Base-by-base conservation (phyloP, 2,797 vertebrate genomes). In the Ctenochaetus hawaiiensis region DNA sequence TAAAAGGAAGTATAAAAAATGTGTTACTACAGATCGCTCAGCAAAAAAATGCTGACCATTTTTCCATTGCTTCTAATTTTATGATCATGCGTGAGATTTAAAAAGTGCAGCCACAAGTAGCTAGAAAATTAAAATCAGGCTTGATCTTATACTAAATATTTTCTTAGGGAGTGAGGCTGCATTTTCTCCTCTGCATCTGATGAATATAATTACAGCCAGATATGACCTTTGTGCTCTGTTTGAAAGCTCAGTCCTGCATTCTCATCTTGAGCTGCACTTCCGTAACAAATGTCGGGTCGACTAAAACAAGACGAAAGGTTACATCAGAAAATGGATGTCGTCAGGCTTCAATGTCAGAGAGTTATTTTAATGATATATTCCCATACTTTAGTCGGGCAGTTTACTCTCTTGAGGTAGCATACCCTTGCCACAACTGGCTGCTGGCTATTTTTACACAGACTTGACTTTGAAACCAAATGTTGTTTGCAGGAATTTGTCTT, bases 191-290 rank as follows among this genome's bases (percentile, higher is more conserved):
- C 88, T 88, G 87, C 84, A 87, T 90, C 87, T 94, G 93, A 94
- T 93, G 92, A 91, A 90, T 93, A 93, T 94, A 95, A 94, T 95
- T 94, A 94, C 91, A 95, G 95, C 91, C 94, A 95, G 94, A 95
- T 94, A 93, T 92, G 94, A 96, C 93, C 94, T 94, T 89, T 93
- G 92, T 66, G 89, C 92, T 92, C 90, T 4, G 87, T 79, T 88
- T 83, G 80, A 94, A 93, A 95, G 87, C 86, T 78, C 81, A 87
- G 85, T 81, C 81, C 85, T n/a, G 89, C 89, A 67, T 89, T 90
- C 90, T 87, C 84, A 78, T 92, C 90, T 89, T 79, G 91, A 92
- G 90, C 87, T 82, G 88, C 85, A 91, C 93, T 94, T 94, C 92
- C 92, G 86, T 79, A 93, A 94, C 94, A 95, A 95, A 94, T 94